Conservation (phyloP, 1,140 invertebrate species). For the Chymomyza costata region DNA sequence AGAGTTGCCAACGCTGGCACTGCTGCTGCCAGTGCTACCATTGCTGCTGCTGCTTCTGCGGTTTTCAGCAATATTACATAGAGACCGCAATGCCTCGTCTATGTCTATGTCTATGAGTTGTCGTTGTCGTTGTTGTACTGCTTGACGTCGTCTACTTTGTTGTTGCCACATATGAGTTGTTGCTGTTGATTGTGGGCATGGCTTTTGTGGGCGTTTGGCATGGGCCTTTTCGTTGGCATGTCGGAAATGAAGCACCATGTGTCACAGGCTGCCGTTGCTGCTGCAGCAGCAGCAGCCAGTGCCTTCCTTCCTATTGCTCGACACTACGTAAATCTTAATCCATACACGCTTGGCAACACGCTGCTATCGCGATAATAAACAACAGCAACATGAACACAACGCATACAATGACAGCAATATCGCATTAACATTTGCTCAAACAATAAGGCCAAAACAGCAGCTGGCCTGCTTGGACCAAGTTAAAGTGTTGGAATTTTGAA, state of each 20-base stretch:
- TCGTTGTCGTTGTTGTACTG: conserved; percentile 21
- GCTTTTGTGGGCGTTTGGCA: conserved; percentile 23
- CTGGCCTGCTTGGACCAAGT: too few relatives aligned
- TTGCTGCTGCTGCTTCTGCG: conserved; percentile 27
- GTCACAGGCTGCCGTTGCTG: conserved; percentile 46
- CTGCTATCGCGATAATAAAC: conserved; percentile 49
- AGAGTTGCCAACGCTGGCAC: conserved; percentile 26
- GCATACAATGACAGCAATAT: background rate
- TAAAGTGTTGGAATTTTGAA: conserved; percentile 7
- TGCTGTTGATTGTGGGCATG: conserved; percentile 33
- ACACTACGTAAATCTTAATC: conserved; percentile 64
- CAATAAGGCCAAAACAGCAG: background rate
- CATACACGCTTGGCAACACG: conserved; percentile 57
- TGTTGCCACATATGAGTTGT: conserved; percentile 20
- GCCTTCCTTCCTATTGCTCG: conserved; percentile 34
- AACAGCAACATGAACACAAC: conserved; percentile 30
- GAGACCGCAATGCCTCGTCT: conserved; percentile 47
- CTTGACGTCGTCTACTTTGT: conserved; percentile 19
- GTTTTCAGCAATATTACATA: conserved; percentile 67
- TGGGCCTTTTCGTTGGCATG: conserved; percentile 32
- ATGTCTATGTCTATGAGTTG: conserved; percentile 16
- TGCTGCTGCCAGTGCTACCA: conserved; percentile 3
- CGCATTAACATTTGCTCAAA: conserved; percentile 17
- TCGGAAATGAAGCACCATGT: conserved; percentile 63
- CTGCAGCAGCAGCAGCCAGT: conserved; percentile 1